Evolutionary conservation across 2,797 vertebrate species (phyloP).

Genomic region (Bryconaethiops microstoma): DNA sequence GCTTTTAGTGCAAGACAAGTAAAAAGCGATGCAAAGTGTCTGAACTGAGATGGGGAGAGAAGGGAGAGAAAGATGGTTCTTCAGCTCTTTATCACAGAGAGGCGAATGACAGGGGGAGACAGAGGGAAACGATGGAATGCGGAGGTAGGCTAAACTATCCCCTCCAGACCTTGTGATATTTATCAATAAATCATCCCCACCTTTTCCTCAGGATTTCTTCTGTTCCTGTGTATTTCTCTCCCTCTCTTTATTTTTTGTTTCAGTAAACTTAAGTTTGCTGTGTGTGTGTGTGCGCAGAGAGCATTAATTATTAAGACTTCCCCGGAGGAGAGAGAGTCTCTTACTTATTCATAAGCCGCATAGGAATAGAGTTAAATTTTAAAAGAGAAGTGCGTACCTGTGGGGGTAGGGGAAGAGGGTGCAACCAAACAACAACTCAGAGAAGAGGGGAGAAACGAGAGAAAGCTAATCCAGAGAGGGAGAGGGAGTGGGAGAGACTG

Average conservation of each 20-base stretch:
- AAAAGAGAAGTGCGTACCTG: conserved; percentile 75
- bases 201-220: conserved; percentile 62
- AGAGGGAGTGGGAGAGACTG: background rate
- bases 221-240: conserved; percentile 61
- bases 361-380: conserved; percentile 85
- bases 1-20: conserved; percentile 34
- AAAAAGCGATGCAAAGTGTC: conserved; percentile 41
- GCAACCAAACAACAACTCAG: conserved; percentile 44
- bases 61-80: conserved; percentile 5
- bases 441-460: conserved; percentile 8
- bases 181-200: conserved; percentile 80
- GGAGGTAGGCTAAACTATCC: conserved; percentile 66
- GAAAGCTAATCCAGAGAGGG: conserved; percentile 4
- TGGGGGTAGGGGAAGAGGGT: conserved; percentile 55
- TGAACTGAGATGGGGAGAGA: conserved; percentile 30
- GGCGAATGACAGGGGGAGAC: conserved; percentile 54
- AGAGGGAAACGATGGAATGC: conserved; percentile 51
- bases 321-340: conserved; percentile 78
- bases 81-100: conserved; percentile 39
- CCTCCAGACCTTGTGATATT: conserved; percentile 77
- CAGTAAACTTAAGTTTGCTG: conserved; percentile 82
- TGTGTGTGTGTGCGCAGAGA: conserved; percentile 63
- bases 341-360: conserved; percentile 87
- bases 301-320: conserved; percentile 85
- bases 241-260: conserved; percentile 67